Base-by-base conservation (phyloP, 2,888 invertebrate genomes). In the Torymus tubicola region DNA sequence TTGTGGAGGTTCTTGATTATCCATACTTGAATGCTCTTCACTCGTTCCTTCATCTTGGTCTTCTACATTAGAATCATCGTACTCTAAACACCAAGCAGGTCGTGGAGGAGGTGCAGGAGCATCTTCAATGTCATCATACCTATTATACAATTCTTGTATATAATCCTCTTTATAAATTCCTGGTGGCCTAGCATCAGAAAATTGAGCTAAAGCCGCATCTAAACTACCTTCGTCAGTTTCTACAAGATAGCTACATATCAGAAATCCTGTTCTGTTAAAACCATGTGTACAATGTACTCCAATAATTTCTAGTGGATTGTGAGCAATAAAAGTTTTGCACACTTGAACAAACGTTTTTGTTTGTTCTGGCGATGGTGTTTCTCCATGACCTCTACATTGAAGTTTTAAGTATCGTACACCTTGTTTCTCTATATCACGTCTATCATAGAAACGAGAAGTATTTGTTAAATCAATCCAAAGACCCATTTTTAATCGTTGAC, bases 131-230 rank as follows among this genome's bases (percentile, higher is more conserved):
- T 95, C 60, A 91, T 91, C 86, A 95, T 96, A 83, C 95, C 97
- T 89, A 96, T 98, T 93, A 89, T 95, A 98, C 52, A 99, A 91
- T 91, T 98, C 98, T 85, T 94, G 92, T 74, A 99, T 93, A 89
- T 99, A 99, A 89, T 99, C 98, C 84, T 94, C 95, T 91, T 99
- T 99, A 91, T 99, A 99, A 87, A 99, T 99, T 21, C 99, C 99
- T 0, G 98, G 98, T 0, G 96, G 95, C 82, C 99, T 94, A 82
- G 93, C 93, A 85, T 92, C 92, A 2, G 95, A 93, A 91, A 98
- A 99, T 87, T 94, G 94, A 58, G 92, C 92, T 8, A 98, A 89
- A 0, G 97, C 98, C 2, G 96, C 95, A 84, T 96, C 97, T 0
- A 98, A 93, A 87, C 96, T 95, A 91, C 95, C 96, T 85, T 96